A percentile compares a stretch with the other conserved stretches of the same genome.
These are phyloP conservation scores for Sebastes kiyomatsui DNA, from an alignment of 2,797 vertebrate genomes.

Conservation along the genomic window DNA sequence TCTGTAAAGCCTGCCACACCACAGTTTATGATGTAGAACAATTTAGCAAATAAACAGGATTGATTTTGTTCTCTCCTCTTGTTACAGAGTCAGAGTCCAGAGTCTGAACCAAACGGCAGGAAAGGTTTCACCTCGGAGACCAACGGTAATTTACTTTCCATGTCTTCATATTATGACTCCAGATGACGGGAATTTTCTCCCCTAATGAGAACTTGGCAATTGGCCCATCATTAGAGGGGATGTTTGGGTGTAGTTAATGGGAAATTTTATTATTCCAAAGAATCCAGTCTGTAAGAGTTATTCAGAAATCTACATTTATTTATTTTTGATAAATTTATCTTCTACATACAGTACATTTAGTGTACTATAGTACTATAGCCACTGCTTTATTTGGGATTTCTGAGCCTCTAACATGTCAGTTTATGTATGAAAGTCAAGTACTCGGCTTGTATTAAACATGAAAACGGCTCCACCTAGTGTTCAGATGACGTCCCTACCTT, in stretches of 20 bases:
- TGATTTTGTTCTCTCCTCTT: not conserved
- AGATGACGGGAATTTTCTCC: not conserved
- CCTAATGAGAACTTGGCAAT: not conserved
- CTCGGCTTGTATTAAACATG: not conserved
- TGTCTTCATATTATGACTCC: not conserved
- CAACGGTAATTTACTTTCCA: slow-evolving; percentile 67
- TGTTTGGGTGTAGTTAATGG: not conserved
- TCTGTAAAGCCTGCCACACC: not conserved
- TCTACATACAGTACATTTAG: not conserved
- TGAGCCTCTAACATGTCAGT: not conserved
- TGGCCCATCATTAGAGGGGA: not conserved
- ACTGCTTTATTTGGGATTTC: not conserved
- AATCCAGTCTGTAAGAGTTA: not conserved
- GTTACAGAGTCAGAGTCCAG: slow-evolving; percentile 56
- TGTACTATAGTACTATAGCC: too few relatives aligned
- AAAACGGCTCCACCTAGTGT: slow-evolving; percentile 58
- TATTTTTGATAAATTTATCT: not conserved
- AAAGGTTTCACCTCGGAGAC: slow-evolving; percentile 68
- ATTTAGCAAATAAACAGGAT: not conserved
- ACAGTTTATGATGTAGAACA: not conserved
- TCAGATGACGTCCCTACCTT: not conserved
- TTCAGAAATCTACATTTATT: not conserved
- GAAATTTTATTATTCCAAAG: not conserved
- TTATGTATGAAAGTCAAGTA: not conserved
- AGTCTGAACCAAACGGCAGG: slow-evolving; percentile 64